phyloP scores from a whole-genome alignment of 1,140 invertebrate species.

The Rhyacophila brunnea region DNA sequence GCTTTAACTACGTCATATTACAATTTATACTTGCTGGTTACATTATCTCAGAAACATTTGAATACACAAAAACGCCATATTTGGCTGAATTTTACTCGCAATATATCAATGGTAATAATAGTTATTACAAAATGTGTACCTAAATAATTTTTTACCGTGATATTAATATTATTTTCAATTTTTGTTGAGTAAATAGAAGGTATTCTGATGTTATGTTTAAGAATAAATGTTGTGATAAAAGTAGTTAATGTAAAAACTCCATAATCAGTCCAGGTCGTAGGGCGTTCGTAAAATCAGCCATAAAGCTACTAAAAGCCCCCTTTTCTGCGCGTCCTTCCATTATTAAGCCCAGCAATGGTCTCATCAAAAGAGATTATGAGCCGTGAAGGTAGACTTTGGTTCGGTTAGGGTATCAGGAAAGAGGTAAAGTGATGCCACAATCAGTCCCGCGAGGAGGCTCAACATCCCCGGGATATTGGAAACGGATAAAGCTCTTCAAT shows the following conservation, averaged over 20 bases:
- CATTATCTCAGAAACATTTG: too few relatives aligned
- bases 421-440: slow-evolving; percentile 3
- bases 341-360: slow-evolving; percentile 34
- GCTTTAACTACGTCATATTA: too few relatives aligned
- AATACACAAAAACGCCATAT: too few relatives aligned
- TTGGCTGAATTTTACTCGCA: too few relatives aligned
- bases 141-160: too few relatives aligned
- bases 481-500: slow-evolving; percentile 19
- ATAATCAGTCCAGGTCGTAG: neutral
- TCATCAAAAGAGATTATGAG: slow-evolving; percentile 37
- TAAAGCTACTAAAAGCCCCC: slow-evolving; percentile 27
- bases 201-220: neutral
- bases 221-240: neutral
- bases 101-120: too few relatives aligned
- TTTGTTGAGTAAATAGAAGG: neutral
- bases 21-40: too few relatives aligned
- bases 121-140: too few relatives aligned
- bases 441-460: neutral
- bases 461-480: slow-evolving; percentile 9
- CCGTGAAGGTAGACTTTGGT: slow-evolving; percentile 24
- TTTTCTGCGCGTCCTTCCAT: slow-evolving; percentile 28
- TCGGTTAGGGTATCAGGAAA: neutral
- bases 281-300: slow-evolving; percentile 8
- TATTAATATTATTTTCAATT: neutral
- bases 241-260: neutral